Base-by-base conservation (phyloP, 2,888 invertebrate species). In the Plutella xylostella region DNA sequence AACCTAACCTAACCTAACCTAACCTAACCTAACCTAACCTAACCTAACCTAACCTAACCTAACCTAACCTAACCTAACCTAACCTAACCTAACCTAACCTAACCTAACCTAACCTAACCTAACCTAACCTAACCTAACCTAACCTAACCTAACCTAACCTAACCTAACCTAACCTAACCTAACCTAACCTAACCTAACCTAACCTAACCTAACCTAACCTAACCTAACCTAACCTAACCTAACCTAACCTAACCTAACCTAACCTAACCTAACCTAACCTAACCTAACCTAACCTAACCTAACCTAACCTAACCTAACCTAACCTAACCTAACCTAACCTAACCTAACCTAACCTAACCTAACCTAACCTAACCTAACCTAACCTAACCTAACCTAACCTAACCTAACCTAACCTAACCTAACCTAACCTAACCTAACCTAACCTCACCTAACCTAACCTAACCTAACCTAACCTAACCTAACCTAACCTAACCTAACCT, bases 371-470 rank as follows among this genome's bases (percentile, higher is more conserved):
- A 43, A 42, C 45, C 48, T 42, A 43, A 48, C 47, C 48, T 37
- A 42, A 52, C 46, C 52, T 35, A 38, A 51, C 47, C 46, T 49
- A 43, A 49, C 45, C 49, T 45, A 42, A 49, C 48, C 52, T 42
- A 42, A 47, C 53, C 46, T 45, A 48, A 55, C 54, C 53, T 45
- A 47, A 55, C 53, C 53, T 46, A 45, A 52, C 53, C 55, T 46
- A 55, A 56, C 53, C 55, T 52, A 55, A 61, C 54, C 59, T 54
- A 60, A 60, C 59, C 61, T 60, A 60, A 60, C 62, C 57, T 57
- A 51, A 55, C 55, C 54, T 46, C 42, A 53, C 55, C 65, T 60
- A 60, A 63, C 61, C 61, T 45, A 54, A 41, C 25, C 40, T 40
- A 15, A 40, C 14, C 22, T 25, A 40, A 40, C 25, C 14, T 40